A percentile compares a stretch with the other conserved stretches of the same genome.
Evolutionary conservation across 1,140 invertebrate genomes (phyloP).

Genomic region (Drosophila murphyi): DNA sequence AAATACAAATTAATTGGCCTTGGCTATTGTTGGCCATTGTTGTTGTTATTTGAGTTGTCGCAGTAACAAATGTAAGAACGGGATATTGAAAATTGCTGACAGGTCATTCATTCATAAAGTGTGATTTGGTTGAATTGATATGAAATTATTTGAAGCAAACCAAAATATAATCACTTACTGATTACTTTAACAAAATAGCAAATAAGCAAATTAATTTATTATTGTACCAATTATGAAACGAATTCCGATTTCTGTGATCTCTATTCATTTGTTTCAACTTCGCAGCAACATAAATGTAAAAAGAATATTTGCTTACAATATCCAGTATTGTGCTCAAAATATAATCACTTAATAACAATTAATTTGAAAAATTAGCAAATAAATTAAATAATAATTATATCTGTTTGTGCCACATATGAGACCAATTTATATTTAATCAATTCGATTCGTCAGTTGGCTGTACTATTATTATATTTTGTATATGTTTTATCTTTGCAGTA

Average conservation of each 20-base stretch:
- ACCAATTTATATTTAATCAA: no score
- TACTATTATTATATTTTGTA: neutral
- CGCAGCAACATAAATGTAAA: neutral
- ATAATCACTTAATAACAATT: slow-evolving; percentile 28
- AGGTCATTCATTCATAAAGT: neutral
- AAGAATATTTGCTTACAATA: slow-evolving; percentile 6
- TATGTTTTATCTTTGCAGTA: neutral
- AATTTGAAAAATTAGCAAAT: neutral
- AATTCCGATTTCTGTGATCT: no score
- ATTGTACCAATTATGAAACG: no score
- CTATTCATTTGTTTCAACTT: neutral
- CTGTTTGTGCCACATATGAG: no score
- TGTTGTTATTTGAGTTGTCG: neutral
- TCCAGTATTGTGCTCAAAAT: slow-evolving; percentile 21
- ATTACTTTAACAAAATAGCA: neutral
- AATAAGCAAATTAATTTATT: neutral
- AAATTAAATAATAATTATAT: neutral
- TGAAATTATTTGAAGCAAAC: neutral
- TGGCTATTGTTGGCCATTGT: slow-evolving; percentile 33
- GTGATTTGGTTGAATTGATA: neutral
- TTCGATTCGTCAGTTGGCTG: no score
- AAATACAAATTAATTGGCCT: slow-evolving; percentile 57
- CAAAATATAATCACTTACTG: slow-evolving; percentile 23
- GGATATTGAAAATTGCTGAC: neutral
- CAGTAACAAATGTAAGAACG: neutral